phyloP scores from a whole-genome alignment of 2,888 invertebrate species.

The Amblyjoppa fuscipennis region DNA sequence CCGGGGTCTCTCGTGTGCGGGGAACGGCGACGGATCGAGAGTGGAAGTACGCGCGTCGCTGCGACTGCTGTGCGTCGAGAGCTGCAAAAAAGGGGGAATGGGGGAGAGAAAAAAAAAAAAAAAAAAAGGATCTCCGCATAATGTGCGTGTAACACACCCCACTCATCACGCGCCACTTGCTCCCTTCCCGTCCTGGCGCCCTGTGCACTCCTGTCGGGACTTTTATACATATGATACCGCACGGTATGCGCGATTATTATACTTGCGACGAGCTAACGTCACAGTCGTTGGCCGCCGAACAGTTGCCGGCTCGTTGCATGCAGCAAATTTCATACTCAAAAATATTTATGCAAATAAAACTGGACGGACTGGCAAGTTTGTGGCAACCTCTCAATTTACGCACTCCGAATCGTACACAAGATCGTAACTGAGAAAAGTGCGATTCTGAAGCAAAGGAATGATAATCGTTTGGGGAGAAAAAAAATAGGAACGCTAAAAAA shows the following conservation, averaged over 20 bases:
- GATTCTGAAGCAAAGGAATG: too few relatives aligned
- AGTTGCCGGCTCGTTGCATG: too few relatives aligned
- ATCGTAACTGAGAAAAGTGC: too few relatives aligned
- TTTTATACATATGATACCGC: slow-evolving; percentile 29
- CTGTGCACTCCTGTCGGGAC: slow-evolving; percentile 42
- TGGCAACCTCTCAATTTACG: too few relatives aligned
- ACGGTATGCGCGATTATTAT: slow-evolving; percentile 33
- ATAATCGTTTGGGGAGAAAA: too few relatives aligned
- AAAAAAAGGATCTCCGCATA: slow-evolving; percentile 77
- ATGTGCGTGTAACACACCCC: slow-evolving; percentile 83
- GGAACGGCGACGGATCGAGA: slow-evolving; percentile 36
- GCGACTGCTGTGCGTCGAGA: slow-evolving; percentile 43
- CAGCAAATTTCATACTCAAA: neutral
- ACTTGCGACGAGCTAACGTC: slow-evolving; percentile 24
- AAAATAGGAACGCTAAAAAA: too few relatives aligned
- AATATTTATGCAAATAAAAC: neutral
- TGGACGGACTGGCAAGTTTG: too few relatives aligned
- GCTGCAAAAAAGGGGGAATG: slow-evolving; percentile 40
- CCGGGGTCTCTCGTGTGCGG: slow-evolving; percentile 22
- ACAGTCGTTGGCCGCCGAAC: slow-evolving; percentile 31
- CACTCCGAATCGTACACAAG: too few relatives aligned
- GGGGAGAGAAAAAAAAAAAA: slow-evolving; percentile 68
- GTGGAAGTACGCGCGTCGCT: slow-evolving; percentile 43
- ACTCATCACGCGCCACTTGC: slow-evolving; percentile 84
- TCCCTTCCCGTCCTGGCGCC: slow-evolving; percentile 71